These are phyloP conservation scores for Microctenopoma steveboyesi DNA, from an alignment of 2,797 vertebrate species.

Conservation along the genomic window DNA sequence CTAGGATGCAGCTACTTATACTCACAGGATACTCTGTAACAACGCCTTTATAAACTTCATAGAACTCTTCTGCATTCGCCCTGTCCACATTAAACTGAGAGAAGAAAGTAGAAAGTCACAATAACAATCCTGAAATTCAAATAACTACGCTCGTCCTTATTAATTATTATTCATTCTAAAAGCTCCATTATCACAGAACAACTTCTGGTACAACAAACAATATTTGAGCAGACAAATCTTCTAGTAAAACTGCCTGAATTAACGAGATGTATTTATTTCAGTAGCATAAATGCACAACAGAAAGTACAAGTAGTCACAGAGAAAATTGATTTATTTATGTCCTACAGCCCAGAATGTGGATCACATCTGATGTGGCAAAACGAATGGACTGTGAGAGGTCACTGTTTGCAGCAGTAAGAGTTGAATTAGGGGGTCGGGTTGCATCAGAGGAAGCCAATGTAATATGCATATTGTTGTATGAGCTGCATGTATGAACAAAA, in stretches of 20 bases:
- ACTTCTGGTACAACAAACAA: no score
- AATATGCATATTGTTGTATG: slow-evolving; percentile 22
- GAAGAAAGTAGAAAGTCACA: slow-evolving; percentile 24
- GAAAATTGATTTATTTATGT: slow-evolving; percentile 61
- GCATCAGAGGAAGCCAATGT: slow-evolving; percentile 47
- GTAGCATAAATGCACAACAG: slow-evolving; percentile 7
- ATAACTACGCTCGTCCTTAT: no score
- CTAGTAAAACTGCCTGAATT: background rate
- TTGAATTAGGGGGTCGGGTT: slow-evolving; percentile 50
- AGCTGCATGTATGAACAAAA: slow-evolving; percentile 4
- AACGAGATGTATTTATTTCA: slow-evolving; percentile 14
- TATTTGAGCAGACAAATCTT: no score
- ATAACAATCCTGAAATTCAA: background rate
- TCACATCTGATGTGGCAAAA: slow-evolving; percentile 51
- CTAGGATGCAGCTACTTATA: slow-evolving; percentile 36
- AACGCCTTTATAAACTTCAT: slow-evolving; percentile 95
- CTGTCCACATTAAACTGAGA: slow-evolving; percentile 91
- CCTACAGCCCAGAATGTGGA: slow-evolving; percentile 43
- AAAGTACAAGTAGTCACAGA: slow-evolving; percentile 21
- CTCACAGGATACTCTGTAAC: slow-evolving; percentile 92
- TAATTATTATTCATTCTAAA: no score
- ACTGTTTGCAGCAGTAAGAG: slow-evolving; percentile 38
- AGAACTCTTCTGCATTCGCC: slow-evolving; percentile 93
- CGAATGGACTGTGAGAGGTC: slow-evolving; percentile 58
- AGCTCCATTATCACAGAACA: no score